Conservation (phyloP, 2,888 invertebrate genomes). For the Euclidia mi region DNA sequence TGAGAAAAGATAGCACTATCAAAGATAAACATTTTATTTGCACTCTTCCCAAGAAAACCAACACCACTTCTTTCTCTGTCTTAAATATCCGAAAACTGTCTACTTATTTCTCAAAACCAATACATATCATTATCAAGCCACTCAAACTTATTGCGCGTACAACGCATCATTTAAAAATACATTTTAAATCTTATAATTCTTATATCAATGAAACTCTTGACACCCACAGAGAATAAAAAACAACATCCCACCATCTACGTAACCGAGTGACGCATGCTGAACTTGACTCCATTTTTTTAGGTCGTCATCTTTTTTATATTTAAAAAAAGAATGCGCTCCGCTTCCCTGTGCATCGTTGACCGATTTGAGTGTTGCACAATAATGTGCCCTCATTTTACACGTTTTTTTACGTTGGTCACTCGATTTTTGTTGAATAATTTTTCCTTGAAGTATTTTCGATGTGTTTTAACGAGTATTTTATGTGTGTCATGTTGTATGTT, state of each 20-base stretch:
- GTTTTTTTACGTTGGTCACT: slow-evolving; percentile 18
- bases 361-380: slow-evolving; percentile 48
- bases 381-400: slow-evolving; percentile 29
- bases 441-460: background rate
- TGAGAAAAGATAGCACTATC: too few species aligned
- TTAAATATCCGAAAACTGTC: too few species aligned
- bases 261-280: slow-evolving; percentile 66
- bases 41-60: too few species aligned
- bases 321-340: slow-evolving; percentile 39
- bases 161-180: slow-evolving; percentile 6
- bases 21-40: too few species aligned
- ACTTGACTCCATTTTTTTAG: slow-evolving; percentile 79
- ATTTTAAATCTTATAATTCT: slow-evolving; percentile 11
- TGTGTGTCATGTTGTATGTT: too few species aligned
- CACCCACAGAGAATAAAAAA: slow-evolving; percentile 43
- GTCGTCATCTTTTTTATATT: slow-evolving; percentile 56
- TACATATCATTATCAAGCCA: too few species aligned
- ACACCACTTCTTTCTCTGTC: too few species aligned
- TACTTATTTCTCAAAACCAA: too few species aligned
- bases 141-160: background rate
- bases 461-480: background rate
- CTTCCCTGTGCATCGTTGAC: slow-evolving; percentile 47
- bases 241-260: slow-evolving; percentile 35
- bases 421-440: background rate
- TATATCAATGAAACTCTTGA: slow-evolving; percentile 36